These are phyloP conservation scores for Numida meleagris DNA, from an alignment of 2,113 vertebrate species.

Conservation along the genomic window DNA sequence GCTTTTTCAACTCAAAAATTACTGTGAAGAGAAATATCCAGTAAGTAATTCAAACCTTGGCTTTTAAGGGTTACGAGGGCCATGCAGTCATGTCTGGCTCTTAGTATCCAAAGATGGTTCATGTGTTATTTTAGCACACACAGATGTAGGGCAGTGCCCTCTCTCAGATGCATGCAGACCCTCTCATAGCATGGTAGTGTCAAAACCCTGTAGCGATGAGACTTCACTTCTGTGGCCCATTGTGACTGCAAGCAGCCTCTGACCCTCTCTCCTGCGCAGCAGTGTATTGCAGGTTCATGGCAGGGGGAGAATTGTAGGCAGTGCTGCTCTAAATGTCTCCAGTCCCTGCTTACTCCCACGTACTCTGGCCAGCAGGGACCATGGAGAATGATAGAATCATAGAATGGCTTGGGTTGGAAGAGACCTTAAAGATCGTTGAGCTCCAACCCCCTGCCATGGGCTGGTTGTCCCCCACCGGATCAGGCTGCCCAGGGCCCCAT, in stretches of 20 bases:
- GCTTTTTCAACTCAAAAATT: conserved; percentile 2
- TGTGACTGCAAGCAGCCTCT: not conserved
- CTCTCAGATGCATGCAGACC: not conserved
- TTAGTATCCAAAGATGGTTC: not conserved
- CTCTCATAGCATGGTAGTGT: not conserved
- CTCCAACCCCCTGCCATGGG: too few relatives aligned
- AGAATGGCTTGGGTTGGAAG: too few relatives aligned
- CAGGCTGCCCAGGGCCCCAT: too few relatives aligned
- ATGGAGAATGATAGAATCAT: accelerated
- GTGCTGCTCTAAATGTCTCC: not conserved
- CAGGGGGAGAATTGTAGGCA: not conserved
- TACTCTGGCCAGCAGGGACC: accelerated
- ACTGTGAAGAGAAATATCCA: not conserved
- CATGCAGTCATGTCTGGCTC: not conserved
- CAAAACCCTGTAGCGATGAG: not conserved
- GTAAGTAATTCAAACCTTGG: not conserved
- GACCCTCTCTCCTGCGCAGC: not conserved
- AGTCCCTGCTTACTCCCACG: not conserved
- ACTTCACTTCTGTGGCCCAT: not conserved
- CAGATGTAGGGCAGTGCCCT: not conserved
- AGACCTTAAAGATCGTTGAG: too few relatives aligned
- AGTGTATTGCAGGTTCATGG: not conserved
- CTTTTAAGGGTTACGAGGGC: not conserved
- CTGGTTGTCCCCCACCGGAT: too few relatives aligned
- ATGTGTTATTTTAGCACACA: not conserved